Percentiles rank a stretch among this genome's conserved stretches.
phyloP scores from a whole-genome alignment of 1,140 invertebrate species.

The Listronotus oregonensis region DNA sequence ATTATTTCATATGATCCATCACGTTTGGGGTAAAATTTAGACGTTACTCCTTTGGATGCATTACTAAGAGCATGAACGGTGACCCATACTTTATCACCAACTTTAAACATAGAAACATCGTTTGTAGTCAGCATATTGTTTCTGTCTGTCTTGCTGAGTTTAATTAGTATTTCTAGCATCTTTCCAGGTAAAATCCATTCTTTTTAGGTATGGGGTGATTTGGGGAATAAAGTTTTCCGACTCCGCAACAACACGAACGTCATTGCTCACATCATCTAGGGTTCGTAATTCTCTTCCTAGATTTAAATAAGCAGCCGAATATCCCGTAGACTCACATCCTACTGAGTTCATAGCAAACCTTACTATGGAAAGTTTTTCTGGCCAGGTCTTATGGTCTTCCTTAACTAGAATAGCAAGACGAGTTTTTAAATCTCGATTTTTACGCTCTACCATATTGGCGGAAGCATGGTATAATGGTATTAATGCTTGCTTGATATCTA shows the following conservation, averaged over 20 bases:
- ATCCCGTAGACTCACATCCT: constrained; percentile 24
- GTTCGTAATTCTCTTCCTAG: constrained; percentile 32
- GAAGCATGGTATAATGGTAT: constrained; percentile 49
- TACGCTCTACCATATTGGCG: constrained; percentile 46
- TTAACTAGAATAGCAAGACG: constrained; percentile 11
- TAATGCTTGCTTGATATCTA: constrained; percentile 49
- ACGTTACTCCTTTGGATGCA: no score
- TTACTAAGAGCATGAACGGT: no score
- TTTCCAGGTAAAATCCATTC: no score
- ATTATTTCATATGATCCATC: no score
- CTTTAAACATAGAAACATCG: no score
- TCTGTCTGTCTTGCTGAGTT: no score
- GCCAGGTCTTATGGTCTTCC: constrained; percentile 23
- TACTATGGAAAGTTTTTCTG: constrained; percentile 51
- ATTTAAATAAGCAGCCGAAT: constrained; percentile 27
- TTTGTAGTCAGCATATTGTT: no score
- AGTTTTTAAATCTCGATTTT: constrained; percentile 45
- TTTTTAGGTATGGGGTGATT: constrained; percentile 45
- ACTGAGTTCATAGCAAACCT: constrained; percentile 57
- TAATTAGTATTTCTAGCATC: no score
- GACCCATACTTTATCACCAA: no score
- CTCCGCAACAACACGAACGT: no score
- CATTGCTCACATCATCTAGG: constrained; percentile 15
- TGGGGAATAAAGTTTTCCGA: constrained; percentile 25
- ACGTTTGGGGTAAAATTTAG: no score